Evolutionary conservation across 2,113 vertebrate genomes (phyloP).

Genomic region (Eudyptes chrysolophus): DNA sequence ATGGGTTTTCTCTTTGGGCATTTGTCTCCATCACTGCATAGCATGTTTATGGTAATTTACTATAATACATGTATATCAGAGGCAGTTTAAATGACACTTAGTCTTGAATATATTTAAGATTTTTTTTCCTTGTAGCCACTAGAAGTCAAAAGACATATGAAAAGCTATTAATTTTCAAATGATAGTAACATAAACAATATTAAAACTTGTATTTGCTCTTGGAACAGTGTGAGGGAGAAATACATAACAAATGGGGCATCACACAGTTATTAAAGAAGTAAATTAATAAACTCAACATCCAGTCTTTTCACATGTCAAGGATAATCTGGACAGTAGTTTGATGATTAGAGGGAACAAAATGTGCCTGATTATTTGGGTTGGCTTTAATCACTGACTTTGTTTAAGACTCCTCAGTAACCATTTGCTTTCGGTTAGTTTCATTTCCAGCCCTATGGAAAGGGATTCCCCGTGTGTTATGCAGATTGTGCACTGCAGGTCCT

Average conservation of each 20-base stretch:
- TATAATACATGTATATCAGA: conserved; percentile 70
- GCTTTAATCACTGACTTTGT: neutral
- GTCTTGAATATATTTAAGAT: conserved; percentile 67
- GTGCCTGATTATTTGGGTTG: neutral
- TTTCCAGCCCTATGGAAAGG: neutral
- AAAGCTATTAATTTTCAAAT: conserved; percentile 72
- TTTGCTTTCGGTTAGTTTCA: neutral
- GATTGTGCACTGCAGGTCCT: neutral
- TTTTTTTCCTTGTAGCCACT: conserved; percentile 57
- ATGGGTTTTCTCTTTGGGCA: conserved; percentile 62
- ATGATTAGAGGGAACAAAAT: conserved; percentile 3
- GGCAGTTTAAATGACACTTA: conserved; percentile 73
- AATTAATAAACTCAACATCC: conserved; percentile 45
- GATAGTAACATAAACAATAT: conserved; percentile 60
- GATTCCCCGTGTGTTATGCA: neutral
- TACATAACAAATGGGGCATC: conserved; percentile 18
- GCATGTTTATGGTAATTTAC: conserved; percentile 74
- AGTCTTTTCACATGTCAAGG: conserved; percentile 10
- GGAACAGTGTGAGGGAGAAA: conserved; percentile 12
- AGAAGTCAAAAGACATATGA: conserved; percentile 66
- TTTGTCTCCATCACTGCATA: conserved; percentile 70
- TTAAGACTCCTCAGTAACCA: neutral
- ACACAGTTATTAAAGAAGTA: conserved; percentile 48
- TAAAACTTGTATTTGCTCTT: conserved; percentile 53
- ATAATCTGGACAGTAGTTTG: neutral